Evolutionary conservation across 2,797 vertebrate species (phyloP).

Genomic region (Sebastes hopkinsi): DNA sequence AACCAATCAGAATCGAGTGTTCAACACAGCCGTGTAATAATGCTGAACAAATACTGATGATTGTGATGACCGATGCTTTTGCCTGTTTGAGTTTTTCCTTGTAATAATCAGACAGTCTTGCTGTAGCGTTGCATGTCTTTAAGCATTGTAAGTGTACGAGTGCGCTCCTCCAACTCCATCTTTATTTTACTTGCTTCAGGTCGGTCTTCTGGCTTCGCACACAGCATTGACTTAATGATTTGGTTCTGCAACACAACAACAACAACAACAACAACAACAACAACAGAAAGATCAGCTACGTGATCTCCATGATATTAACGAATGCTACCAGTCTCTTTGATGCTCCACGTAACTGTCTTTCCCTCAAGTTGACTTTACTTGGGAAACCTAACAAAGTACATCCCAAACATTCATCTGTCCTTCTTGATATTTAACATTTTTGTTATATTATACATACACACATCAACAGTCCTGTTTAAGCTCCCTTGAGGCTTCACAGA

Average conservation of each 20-base stretch:
- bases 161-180: slow-evolving; percentile 17
- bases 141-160: rapidly evolving
- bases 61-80: neutral
- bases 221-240: slow-evolving; percentile 61
- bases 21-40: too few species aligned
- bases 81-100: neutral
- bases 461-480: neutral
- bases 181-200: slow-evolving; percentile 63
- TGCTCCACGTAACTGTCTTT: neutral
- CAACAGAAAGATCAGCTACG: neutral
- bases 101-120: slow-evolving; percentile 18
- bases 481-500: neutral
- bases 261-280: too few species aligned
- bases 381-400: neutral
- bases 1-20: too few species aligned
- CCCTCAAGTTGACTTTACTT: neutral
- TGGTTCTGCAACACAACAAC: slow-evolving; percentile 35
- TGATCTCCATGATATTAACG: neutral
- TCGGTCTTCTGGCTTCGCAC: slow-evolving; percentile 45
- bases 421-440: neutral
- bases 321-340: neutral
- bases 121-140: neutral
- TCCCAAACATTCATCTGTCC: neutral
- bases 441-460: neutral
- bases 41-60: neutral